A percentile compares a stretch with the other conserved stretches of the same genome.
phyloP scores from a whole-genome alignment of 1,140 invertebrate genomes.

The Neuroterus valhalla region DNA sequence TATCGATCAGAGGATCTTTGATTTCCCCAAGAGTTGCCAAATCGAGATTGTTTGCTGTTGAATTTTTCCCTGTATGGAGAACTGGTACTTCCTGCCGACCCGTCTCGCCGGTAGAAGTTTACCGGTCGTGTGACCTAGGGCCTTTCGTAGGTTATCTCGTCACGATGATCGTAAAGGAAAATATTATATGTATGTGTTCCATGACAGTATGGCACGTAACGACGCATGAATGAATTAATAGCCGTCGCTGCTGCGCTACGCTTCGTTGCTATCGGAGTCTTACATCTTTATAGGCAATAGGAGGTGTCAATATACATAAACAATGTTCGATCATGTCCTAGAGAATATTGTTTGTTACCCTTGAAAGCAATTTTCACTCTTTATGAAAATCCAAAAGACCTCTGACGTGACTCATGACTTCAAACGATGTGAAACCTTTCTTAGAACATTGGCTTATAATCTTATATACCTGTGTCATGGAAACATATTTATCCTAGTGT shows the following conservation, averaged over 20 bases:
- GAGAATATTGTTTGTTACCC: background rate
- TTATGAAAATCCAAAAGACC: background rate
- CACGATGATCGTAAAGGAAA: constrained; percentile 70
- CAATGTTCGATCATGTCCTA: constrained; percentile 4
- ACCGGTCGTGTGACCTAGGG: constrained; percentile 41
- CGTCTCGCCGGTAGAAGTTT: constrained; percentile 39
- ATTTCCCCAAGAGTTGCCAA: background rate
- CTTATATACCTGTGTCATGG: no score
- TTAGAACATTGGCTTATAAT: no score
- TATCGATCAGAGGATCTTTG: no score
- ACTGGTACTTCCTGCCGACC: constrained; percentile 43
- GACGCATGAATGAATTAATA: constrained; percentile 74
- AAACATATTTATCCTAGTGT: no score
- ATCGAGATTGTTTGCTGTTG: background rate
- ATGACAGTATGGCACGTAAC: constrained; percentile 64
- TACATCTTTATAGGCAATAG: constrained; percentile 63
- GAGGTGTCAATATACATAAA: constrained; percentile 32
- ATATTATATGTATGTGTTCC: constrained; percentile 59
- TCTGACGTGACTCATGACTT: background rate
- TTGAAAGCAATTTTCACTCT: background rate
- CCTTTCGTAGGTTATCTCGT: constrained; percentile 65
- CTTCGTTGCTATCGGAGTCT: constrained; percentile 56
- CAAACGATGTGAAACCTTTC: no score
- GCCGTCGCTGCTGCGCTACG: constrained; percentile 57
- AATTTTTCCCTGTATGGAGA: background rate